Evolutionary conservation across 2,797 vertebrate species (phyloP).

Genomic region (Acestrorhynchus altus): DNA sequence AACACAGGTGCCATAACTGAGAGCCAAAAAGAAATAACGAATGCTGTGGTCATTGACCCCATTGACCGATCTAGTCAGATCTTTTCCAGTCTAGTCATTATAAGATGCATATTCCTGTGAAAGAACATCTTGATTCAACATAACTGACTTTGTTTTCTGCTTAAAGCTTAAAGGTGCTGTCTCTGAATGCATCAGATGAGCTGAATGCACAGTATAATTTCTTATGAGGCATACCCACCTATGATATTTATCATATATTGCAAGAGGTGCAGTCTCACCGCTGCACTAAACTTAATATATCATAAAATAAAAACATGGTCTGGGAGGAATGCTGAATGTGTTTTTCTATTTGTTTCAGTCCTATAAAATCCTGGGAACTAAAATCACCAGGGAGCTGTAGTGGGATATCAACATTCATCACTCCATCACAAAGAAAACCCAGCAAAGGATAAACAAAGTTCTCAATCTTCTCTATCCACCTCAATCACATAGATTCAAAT

Average conservation of each 20-base stretch:
- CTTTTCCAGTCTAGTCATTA: background rate
- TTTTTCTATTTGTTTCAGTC: background rate
- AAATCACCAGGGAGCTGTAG: no score
- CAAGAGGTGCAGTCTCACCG: background rate
- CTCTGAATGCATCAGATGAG: background rate
- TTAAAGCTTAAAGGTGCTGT: background rate
- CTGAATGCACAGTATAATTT: slow-evolving; percentile 15
- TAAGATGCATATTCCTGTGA: background rate
- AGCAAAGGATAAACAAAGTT: no score
- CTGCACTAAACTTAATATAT: background rate
- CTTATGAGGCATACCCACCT: background rate
- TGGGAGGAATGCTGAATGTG: background rate
- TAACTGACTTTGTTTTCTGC: background rate
- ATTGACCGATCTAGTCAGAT: slow-evolving; percentile 10
- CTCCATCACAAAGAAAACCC: no score
- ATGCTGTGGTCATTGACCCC: slow-evolving; percentile 7
- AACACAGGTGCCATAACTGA: background rate
- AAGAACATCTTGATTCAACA: background rate
- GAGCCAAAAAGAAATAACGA: background rate
- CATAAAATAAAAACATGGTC: background rate
- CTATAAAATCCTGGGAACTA: background rate
- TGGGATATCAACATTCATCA: no score
- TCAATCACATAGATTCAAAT: no score
- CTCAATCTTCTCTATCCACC: no score
- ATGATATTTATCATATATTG: slow-evolving; percentile 6